Conservation (phyloP, 2,797 vertebrate species). For the Cryptoprocta ferox region DNA sequence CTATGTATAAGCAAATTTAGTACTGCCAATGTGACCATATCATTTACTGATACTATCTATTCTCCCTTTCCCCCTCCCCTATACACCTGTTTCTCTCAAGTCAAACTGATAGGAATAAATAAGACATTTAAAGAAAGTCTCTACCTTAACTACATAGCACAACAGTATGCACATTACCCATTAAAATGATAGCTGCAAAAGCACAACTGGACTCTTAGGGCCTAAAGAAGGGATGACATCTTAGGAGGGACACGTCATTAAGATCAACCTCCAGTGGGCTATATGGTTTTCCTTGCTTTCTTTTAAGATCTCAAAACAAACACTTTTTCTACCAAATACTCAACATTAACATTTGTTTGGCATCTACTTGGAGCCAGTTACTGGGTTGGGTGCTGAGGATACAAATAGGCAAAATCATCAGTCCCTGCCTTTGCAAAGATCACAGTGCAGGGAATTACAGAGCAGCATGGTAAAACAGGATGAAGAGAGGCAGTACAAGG, state of each 20-base stretch:
- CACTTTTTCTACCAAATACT: conserved; percentile 29
- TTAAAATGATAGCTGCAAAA: conserved; percentile 45
- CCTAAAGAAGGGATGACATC: conserved; percentile 31
- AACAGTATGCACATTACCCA: background rate
- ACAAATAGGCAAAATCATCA: conserved; percentile 15
- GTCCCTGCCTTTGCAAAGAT: background rate
- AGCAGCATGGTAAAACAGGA: background rate
- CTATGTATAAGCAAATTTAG: conserved; percentile 29
- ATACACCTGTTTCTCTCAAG: conserved; percentile 46
- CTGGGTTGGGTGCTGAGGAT: conserved; percentile 27
- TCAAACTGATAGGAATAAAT: conserved; percentile 30
- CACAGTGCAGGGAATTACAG: background rate
- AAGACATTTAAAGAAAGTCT: conserved; percentile 50
- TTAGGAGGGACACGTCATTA: conserved; percentile 42
- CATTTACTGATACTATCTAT: conserved; percentile 24
- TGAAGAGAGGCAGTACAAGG: background rate
- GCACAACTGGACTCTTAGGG: conserved; percentile 25
- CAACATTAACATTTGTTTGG: background rate
- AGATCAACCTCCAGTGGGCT: conserved; percentile 8
- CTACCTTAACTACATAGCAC: background rate
- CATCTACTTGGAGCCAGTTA: conserved; percentile 17
- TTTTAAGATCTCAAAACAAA: conserved; percentile 43
- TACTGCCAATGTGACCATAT: conserved; percentile 23
- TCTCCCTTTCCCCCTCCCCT: background rate
- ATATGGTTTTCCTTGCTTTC: background rate